Conservation (phyloP, 2,888 invertebrate genomes). For the Thelaira solivaga region DNA sequence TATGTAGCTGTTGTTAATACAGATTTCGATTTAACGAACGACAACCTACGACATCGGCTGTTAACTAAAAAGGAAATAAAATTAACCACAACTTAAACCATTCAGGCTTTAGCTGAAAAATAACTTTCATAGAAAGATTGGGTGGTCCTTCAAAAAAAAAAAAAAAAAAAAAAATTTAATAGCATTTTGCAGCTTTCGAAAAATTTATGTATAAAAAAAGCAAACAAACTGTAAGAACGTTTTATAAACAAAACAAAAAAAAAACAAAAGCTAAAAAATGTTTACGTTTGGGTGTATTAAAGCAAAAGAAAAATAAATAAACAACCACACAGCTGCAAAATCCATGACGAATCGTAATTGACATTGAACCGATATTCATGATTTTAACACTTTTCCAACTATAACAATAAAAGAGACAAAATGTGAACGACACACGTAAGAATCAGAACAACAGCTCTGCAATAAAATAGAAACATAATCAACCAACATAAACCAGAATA, state of each 20-base stretch:
- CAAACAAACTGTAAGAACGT: slow-evolving; percentile 28
- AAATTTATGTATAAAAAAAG: slow-evolving; percentile 3
- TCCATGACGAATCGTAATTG: slow-evolving; percentile 75
- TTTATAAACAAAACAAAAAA: slow-evolving; percentile 30
- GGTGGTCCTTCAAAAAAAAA: slow-evolving; percentile 60
- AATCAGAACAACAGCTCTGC: not conserved
- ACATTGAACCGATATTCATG: slow-evolving; percentile 71
- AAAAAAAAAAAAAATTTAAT: too few relatives aligned
- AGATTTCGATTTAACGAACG: too few relatives aligned
- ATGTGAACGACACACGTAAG: slow-evolving; percentile 45
- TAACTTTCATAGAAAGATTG: not conserved
- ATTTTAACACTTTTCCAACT: slow-evolving; percentile 56
- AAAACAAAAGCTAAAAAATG: slow-evolving; percentile 18
- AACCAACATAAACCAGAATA: slow-evolving; percentile 1
- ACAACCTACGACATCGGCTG: too few relatives aligned
- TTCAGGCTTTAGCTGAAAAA: slow-evolving; percentile 8
- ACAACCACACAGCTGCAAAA: slow-evolving; percentile 69
- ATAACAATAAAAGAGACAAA: slow-evolving; percentile 46
- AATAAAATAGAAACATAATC: not conserved
- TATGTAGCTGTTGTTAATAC: too few relatives aligned
- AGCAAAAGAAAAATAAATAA: slow-evolving; percentile 24
- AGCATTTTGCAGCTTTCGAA: slow-evolving; percentile 46
- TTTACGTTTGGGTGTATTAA: too few relatives aligned
- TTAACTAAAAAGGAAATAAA: too few relatives aligned
- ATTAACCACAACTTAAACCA: slow-evolving; percentile 21